phyloP scores from a whole-genome alignment of 2,888 invertebrate genomes.

The Morpho helenor region DNA sequence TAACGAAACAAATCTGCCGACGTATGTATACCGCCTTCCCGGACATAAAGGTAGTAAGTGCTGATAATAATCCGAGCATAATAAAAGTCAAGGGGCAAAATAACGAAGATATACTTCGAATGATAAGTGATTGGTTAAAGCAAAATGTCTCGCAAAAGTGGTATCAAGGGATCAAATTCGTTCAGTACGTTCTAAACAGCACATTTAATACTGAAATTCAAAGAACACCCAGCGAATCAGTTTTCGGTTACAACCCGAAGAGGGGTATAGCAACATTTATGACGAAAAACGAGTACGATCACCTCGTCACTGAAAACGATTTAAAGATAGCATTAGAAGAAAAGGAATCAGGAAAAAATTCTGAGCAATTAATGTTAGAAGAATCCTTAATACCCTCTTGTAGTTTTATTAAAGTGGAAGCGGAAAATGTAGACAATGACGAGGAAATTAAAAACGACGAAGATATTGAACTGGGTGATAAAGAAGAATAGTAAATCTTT shows the following conservation, averaged over 20 bases:
- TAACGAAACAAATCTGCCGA: slow-evolving; percentile 46
- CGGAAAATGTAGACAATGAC: slow-evolving; percentile 21
- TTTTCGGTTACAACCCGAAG: slow-evolving; percentile 43
- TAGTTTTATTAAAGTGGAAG: slow-evolving; percentile 44
- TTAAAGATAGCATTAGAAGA: slow-evolving; percentile 35
- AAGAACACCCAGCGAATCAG: slow-evolving; percentile 44
- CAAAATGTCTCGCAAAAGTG: slow-evolving; percentile 42
- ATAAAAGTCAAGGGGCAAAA: slow-evolving; percentile 37
- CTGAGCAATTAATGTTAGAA: slow-evolving; percentile 37
- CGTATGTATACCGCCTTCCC: slow-evolving; percentile 37
- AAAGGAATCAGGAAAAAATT: slow-evolving; percentile 29
- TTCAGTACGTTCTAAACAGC: slow-evolving; percentile 46
- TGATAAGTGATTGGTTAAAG: slow-evolving; percentile 42
- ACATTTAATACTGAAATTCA: slow-evolving; percentile 40
- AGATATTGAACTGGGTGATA: background rate
- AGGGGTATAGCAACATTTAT: slow-evolving; percentile 39
- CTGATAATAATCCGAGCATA: slow-evolving; percentile 31
- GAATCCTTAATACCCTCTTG: slow-evolving; percentile 42
- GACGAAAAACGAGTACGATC: slow-evolving; percentile 35
- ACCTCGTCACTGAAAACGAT: slow-evolving; percentile 41
- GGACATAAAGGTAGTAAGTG: slow-evolving; percentile 42
- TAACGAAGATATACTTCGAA: slow-evolving; percentile 47
- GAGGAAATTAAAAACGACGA: background rate
- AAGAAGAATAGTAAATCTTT: background rate
- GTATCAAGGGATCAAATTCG: slow-evolving; percentile 49